Evolutionary conservation across 2,113 vertebrate genomes (phyloP).

Genomic region (Philantomba maxwellii): DNA sequence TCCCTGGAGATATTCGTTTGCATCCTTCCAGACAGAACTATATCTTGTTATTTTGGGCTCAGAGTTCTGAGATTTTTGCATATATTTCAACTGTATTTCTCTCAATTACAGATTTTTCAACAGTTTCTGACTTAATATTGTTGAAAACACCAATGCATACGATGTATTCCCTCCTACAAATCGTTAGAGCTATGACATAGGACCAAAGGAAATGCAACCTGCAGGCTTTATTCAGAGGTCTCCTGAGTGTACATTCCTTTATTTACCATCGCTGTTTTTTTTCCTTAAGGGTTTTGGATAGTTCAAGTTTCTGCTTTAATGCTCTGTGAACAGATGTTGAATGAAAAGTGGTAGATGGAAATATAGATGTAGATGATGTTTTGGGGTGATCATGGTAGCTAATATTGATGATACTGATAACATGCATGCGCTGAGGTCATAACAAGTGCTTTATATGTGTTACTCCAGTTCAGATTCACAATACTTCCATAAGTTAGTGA

Average conservation of each 20-base stretch:
- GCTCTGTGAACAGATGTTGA: background rate
- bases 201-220: background rate
- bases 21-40: constrained; percentile 37
- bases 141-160: background rate
- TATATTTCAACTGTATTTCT: background rate
- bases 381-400: background rate
- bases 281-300: background rate
- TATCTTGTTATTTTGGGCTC: constrained; percentile 23
- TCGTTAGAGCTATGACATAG: background rate
- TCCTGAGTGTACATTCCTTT: background rate
- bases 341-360: background rate
- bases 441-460: background rate
- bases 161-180: background rate
- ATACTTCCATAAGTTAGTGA: background rate
- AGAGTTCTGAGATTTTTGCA: constrained; percentile 37
- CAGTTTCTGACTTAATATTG: background rate
- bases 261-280: background rate
- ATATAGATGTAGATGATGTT: background rate
- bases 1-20: constrained; percentile 30
- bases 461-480: background rate
- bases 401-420: background rate
- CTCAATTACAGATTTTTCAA: background rate
- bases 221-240: background rate
- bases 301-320: background rate
- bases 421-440: background rate